These are phyloP conservation scores for Plotosus lineatus DNA, from an alignment of 2,113 vertebrate species.

Conservation along the genomic window DNA sequence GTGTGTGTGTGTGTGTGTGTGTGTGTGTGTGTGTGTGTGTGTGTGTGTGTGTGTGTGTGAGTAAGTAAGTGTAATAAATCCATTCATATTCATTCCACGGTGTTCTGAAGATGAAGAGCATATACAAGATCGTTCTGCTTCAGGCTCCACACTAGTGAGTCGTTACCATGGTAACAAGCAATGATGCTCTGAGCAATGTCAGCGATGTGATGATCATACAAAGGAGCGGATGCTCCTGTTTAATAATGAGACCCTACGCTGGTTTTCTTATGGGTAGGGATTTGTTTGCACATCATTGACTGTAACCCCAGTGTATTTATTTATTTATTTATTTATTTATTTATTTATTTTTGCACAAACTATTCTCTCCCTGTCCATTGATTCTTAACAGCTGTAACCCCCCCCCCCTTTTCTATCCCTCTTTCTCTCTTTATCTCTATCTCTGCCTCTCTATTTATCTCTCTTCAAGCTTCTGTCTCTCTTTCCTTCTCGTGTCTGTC, in stretches of 20 bases:
- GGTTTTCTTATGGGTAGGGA: not conserved
- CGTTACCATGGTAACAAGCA: not conserved
- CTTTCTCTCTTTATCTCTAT: constrained; percentile 19
- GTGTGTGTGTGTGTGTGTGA: constrained; percentile 5
- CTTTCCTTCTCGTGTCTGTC: constrained; percentile 28
- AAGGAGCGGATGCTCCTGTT: not conserved
- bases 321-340: no score
- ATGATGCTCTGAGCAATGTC: not conserved
- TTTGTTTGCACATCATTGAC: not conserved
- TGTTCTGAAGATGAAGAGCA: not conserved
- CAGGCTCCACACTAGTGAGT: not conserved
- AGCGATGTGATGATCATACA: not conserved
- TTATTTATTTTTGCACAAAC: not conserved
- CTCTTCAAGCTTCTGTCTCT: constrained; percentile 8
- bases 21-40: constrained; percentile 10
- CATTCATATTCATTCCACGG: constrained; percentile 1
- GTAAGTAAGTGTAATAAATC: not conserved
- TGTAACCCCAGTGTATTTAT: no score
- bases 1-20: constrained; percentile 18
- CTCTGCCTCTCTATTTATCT: constrained; percentile 12
- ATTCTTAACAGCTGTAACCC: not conserved
- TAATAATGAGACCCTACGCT: not conserved
- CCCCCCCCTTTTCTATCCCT: constrained; percentile 9
- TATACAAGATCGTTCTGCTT: not conserved
- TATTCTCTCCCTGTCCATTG: not conserved